Evolutionary conservation across 2,797 vertebrate species (phyloP).

Genomic region (Numenius phaeopus): DNA sequence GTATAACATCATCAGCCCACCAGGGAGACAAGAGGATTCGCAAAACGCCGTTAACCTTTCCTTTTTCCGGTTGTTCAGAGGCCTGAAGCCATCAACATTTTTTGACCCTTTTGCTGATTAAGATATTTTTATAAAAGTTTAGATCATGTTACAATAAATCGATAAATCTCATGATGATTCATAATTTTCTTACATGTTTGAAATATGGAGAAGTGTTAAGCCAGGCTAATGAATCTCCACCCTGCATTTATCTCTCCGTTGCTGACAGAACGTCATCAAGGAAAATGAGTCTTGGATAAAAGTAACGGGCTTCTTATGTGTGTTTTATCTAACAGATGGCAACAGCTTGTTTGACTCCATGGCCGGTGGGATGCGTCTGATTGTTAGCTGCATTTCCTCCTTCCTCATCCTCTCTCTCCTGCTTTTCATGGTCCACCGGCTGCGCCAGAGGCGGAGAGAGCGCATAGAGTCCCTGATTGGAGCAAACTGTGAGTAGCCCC

Average conservation of each 20-base stretch:
- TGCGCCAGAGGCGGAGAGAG: conserved; percentile 93
- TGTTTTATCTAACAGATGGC: conserved; percentile 83
- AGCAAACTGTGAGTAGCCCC: conserved; percentile 89
- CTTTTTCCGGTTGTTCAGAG: background rate
- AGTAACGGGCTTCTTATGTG: background rate
- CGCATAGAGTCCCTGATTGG: conserved; percentile 97
- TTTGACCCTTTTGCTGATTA: background rate
- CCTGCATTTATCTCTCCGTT: background rate
- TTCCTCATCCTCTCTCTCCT: conserved; percentile 98
- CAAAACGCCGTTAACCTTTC: background rate
- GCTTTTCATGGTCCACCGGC: conserved; percentile 98
- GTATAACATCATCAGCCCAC: background rate
- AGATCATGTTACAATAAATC: background rate
- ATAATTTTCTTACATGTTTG: background rate
- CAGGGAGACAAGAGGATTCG: background rate
- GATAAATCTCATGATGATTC: conserved; percentile 13
- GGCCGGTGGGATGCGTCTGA: conserved; percentile 97
- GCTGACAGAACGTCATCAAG: background rate
- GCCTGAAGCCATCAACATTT: background rate
- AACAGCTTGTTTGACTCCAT: conserved; percentile 97
- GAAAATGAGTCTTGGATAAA: background rate
- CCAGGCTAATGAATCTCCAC: background rate
- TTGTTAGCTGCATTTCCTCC: conserved; percentile 98
- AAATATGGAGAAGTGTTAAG: background rate
- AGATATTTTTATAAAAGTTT: background rate